Percentiles rank a stretch among this genome's conserved stretches.
These are phyloP conservation scores for Eunapius fragilis DNA, from an alignment of 37 sponge, comb jelly and placozoan species.

Conservation along the genomic window DNA sequence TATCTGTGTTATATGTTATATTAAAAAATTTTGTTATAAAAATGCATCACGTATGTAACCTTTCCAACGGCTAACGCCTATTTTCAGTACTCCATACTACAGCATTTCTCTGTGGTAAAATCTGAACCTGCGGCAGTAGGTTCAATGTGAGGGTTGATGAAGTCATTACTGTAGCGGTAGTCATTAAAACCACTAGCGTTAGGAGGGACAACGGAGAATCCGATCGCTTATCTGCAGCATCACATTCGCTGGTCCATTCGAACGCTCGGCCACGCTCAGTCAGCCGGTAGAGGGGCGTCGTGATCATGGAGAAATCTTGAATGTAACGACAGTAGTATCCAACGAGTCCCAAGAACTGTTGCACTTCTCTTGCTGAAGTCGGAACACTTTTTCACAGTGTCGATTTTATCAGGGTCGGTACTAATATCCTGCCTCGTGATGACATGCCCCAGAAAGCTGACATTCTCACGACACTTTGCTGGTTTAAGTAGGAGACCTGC, in stretches of 20 bases:
- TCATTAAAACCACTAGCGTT: too few relatives aligned
- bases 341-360: constrained; percentile 16
- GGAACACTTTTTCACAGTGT: constrained; percentile 3
- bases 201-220: too few relatives aligned
- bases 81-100: too few relatives aligned
- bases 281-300: neutral
- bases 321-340: constrained; percentile 8
- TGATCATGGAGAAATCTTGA: constrained; percentile 8
- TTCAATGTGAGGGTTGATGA: too few relatives aligned
- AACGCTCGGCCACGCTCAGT: neutral
- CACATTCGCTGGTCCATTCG: neutral
- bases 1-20: constrained; percentile 5
- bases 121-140: too few relatives aligned
- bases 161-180: too few relatives aligned
- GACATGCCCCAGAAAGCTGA: neutral
- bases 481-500: constrained; percentile 24
- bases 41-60: too few relatives aligned
- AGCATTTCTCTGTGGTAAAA: too few relatives aligned
- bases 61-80: too few relatives aligned
- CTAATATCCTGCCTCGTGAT: neutral
- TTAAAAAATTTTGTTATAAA: too few relatives aligned
- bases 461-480: neutral
- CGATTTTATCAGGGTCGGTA: constrained; percentile 1
- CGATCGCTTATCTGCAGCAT: neutral
- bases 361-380: constrained; percentile 6